Percentiles rank a stretch among this genome's conserved stretches.
Evolutionary conservation across 2,113 vertebrate species (phyloP).

Genomic region (Eptesicus fuscus): DNA sequence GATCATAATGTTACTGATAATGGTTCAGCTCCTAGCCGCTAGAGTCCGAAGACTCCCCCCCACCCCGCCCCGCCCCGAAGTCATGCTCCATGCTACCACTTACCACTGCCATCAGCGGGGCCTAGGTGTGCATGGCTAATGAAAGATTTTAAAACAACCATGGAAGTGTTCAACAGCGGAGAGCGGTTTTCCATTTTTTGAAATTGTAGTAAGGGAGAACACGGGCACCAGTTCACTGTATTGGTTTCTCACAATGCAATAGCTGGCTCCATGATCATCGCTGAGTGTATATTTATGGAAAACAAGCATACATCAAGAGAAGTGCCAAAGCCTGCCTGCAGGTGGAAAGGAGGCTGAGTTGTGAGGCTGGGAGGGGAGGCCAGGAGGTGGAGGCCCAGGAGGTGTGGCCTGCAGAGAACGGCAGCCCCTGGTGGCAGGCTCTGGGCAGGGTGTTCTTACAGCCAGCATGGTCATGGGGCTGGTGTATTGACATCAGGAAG

Average conservation of each 20-base stretch:
- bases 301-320: neutral
- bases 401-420: neutral
- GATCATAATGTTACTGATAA: neutral
- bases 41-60: neutral
- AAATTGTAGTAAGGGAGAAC: neutral
- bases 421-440: neutral
- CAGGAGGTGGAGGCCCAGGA: neutral
- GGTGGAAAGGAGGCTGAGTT: neutral
- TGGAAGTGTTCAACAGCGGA: neutral
- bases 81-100: neutral
- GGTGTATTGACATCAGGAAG: neutral
- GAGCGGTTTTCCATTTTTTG: neutral
- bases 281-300: neutral
- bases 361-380: neutral
- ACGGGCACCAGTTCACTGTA: neutral
- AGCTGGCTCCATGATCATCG: neutral
- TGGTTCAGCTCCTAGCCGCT: neutral
- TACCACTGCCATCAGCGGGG: neutral
- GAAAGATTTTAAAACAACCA: neutral
- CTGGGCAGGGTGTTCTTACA: neutral
- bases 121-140: fast-evolving
- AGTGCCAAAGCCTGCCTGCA: neutral
- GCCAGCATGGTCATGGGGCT: too few species aligned
- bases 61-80: neutral
- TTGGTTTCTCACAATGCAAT: neutral